Evolutionary conservation across 1,140 invertebrate genomes (phyloP), one percentile per base, ranked within the genome.

Genomic region (Teleopsis dalmanni): DNA sequence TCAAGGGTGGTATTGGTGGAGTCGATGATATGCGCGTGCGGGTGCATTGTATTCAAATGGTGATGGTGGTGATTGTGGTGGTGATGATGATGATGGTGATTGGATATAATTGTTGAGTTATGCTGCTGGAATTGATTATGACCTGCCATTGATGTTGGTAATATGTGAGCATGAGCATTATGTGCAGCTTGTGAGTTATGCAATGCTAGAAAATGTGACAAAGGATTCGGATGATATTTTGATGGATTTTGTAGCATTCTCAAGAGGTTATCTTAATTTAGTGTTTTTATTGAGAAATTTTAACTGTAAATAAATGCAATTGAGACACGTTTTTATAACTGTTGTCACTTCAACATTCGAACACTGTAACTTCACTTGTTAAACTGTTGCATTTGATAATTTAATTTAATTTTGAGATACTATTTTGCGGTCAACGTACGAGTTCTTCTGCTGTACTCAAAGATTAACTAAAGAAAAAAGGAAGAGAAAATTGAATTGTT

Each of bases 211-310:
- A 70, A 70, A 59, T 70, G 67, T 45, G 67, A 70, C 55, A 70
- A 60, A 46, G 67, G 67, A 67, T 70, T 70, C 56, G 66, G 56
- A 58, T 70, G 67, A 65, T 67, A 70, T 65, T 70, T 69, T 33
- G 65, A 69, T 56, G 65, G 65, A 66, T 69, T 65, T 54, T 70
- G 67, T 53, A 70, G 52, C 67, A 70, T 70, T 58, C 52, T 68
- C 57, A 8, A 54, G n/a, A n/a, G n/a, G n/a, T n/a, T n/a, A n/a
- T n/a, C n/a, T n/a, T n/a, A n/a, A n/a, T n/a, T n/a, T n/a, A n/a
- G n/a, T n/a, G n/a, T n/a, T n/a, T n/a, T n/a, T n/a, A n/a, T n/a
- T n/a, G n/a, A n/a, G n/a, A n/a, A n/a, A n/a, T n/a, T n/a, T n/a
- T n/a, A n/a, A n/a, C n/a, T n/a, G n/a, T n/a, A n/a, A n/a, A n/a